These are phyloP conservation scores for Microtus pennsylvanicus DNA, from an alignment of 2,113 vertebrate genomes.

Conservation along the genomic window DNA sequence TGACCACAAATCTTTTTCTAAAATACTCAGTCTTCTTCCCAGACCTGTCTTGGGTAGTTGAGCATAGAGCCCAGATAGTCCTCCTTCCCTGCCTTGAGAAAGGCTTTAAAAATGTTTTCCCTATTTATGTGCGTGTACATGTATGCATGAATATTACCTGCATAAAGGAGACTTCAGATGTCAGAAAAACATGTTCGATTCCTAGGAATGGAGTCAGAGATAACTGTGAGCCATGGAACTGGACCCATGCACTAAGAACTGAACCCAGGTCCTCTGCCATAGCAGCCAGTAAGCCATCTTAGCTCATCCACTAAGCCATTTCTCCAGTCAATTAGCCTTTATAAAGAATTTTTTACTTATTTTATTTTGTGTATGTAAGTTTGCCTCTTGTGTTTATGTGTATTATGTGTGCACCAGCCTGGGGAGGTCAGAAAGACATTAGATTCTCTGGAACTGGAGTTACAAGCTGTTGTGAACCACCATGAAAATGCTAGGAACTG, in stretches of 20 bases:
- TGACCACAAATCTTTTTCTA: not conserved
- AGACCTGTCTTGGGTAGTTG: not conserved
- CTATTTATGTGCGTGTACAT: not conserved
- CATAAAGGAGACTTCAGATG: not conserved
- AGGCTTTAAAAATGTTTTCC: not conserved
- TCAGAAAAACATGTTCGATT: not conserved
- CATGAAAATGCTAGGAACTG: not conserved
- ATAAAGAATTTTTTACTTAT: not conserved
- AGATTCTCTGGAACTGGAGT: not conserved
- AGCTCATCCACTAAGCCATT: not conserved
- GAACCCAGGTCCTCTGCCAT: not conserved
- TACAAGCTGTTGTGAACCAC: not conserved
- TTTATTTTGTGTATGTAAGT: not conserved
- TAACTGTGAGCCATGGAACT: not conserved
- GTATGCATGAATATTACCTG: not conserved
- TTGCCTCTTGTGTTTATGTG: not conserved
- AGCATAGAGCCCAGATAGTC: not conserved
- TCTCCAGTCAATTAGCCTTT: not conserved
- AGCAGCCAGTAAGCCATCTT: not conserved
- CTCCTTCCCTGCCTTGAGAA: not conserved
- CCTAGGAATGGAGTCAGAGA: not conserved
- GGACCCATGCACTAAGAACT: not conserved
- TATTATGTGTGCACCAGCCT: not conserved
- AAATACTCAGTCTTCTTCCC: not conserved
- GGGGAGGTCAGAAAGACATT: not conserved